Evolutionary conservation across 1,140 invertebrate species (phyloP), one percentile per base, ranked within the genome.

Genomic region (Dryas iulia): DNA sequence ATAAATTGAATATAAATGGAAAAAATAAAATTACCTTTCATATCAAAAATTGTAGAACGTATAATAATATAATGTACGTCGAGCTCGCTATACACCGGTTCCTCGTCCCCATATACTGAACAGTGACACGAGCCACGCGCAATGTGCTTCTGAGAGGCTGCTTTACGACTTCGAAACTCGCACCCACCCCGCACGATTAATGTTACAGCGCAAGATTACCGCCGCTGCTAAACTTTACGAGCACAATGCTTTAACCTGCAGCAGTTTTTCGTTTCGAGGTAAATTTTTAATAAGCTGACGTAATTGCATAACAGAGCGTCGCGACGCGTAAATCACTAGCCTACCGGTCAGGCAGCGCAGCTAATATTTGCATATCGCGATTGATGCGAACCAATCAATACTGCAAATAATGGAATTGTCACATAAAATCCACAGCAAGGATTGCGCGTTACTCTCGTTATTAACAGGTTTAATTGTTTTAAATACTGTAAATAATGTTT

Each of bases 281-380:
- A 81, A 88, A 89, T 89, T 85, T 86, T 87, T 87, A 89, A 91
- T 89, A 89, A 87, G 82, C 81, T 69, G 71, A 83, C 78, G 80
- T 91, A 89, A 91, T 91, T 89, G 85, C 84, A 86, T 86, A 85
- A 88, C 82, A 76, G 76, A 79, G 76, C 76, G 77, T 82, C 81
- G 82, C 79, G 79, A 83, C 84, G 80, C 76, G 83, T 89, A 87
- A 86, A 89, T 87, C 85, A 87, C 79, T 77, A 72, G 76, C 65
- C 70, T 72, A 78, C 76, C 82, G 83, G 81, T 79, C 82, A 84
- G 76, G 78, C 83, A 76, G 78, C 78, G 80, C 78, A 67, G 83
- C 89, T 88, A 91, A 91, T 91, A 91, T 91, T 91, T 91, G 86
- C 87, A 89, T 91, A 91, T 87, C 85, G 82, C 85, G 86, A 91